Evolutionary conservation across 2,113 vertebrate species (phyloP), one percentile per base, ranked within the genome.

Genomic region (Eretmochelys imbricata): DNA sequence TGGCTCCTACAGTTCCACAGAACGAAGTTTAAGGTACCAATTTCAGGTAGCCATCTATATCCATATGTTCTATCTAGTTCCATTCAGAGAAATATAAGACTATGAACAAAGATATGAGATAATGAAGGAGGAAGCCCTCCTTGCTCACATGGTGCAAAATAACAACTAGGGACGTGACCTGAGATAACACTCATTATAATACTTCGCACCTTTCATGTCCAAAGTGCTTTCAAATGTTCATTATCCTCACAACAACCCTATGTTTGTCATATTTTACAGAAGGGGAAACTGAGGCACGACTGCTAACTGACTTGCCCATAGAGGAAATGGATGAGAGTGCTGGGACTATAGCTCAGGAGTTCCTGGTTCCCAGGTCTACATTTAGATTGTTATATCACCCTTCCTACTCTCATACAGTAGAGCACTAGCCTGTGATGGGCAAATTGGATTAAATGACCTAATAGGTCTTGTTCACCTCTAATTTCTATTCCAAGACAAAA

Each of bases 401-500:
- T 72, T 89, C 87, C 62, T 78, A 95, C 76, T 55, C 72, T 94
- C 82, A n/a, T n/a, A 69, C 35, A 69, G 14, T 69, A n/a, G 35
- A 35, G 14, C 31, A 62, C 14, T 31, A 14, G 27, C 35, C 20
- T 16, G 65, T 69, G 65, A n/a, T n/a, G 35, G 35, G 65, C 65
- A 69, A 57, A 57, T 57, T 57, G 55, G 55, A 57, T 57, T 57
- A 57, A 57, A 10, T 57, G 55, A 27, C 55, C 55, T 27, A 57
- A 57, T 57, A 57, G 55, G 55, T 69, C 31, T 69, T 69, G 29
- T 31, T n/a, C 35, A 69, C 16, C 35, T 69, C 65, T n/a, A n/a
- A 88, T 78, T 94, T 80, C 89, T 96, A 86, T 95, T 94, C 95
- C 89, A 55, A 62, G 80, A 88, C 46, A 69, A 72, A 88, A 91